These are phyloP conservation scores for Anolis apletophallus DNA, from an alignment of 2,797 vertebrate species.

Conservation along the genomic window DNA sequence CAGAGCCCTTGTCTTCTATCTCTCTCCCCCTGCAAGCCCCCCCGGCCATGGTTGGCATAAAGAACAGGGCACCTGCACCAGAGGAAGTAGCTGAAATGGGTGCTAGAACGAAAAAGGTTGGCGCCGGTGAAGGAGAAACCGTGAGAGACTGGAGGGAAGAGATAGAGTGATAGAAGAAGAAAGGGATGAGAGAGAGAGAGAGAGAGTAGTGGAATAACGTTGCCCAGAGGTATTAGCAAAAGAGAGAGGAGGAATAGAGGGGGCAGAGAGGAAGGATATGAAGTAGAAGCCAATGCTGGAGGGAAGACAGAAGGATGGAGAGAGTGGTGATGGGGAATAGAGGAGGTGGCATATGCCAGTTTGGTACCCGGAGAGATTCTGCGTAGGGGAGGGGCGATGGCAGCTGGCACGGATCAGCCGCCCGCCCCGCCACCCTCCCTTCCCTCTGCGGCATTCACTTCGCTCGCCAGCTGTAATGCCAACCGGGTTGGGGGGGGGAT, in stretches of 20 bases:
- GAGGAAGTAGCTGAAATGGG: conserved; percentile 55
- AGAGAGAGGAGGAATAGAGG: background rate
- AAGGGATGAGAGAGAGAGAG: conserved; percentile 14
- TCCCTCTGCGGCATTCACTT: conserved; percentile 35
- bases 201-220: conserved; percentile 22
- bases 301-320: conserved; percentile 30
- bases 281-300: background rate
- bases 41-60: conserved; percentile 34
- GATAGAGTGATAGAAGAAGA: conserved; percentile 29
- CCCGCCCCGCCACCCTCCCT: conserved; percentile 41
- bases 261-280: background rate
- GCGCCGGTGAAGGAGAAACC: conserved; percentile 3
- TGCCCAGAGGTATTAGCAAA: background rate
- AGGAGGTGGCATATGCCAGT: conserved; percentile 43
- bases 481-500: conserved; percentile 2
- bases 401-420: conserved; percentile 40
- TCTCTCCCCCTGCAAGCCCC: background rate
- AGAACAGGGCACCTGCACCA: conserved; percentile 24
- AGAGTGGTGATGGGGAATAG: conserved; percentile 34
- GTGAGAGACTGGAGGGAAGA: background rate
- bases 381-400: conserved; percentile 45
- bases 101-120: conserved; percentile 45
- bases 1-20: background rate
- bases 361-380: conserved; percentile 37
- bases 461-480: conserved; percentile 30